phyloP scores from a whole-genome alignment of 2,888 invertebrate genomes.

The Mythimna loreyi region DNA sequence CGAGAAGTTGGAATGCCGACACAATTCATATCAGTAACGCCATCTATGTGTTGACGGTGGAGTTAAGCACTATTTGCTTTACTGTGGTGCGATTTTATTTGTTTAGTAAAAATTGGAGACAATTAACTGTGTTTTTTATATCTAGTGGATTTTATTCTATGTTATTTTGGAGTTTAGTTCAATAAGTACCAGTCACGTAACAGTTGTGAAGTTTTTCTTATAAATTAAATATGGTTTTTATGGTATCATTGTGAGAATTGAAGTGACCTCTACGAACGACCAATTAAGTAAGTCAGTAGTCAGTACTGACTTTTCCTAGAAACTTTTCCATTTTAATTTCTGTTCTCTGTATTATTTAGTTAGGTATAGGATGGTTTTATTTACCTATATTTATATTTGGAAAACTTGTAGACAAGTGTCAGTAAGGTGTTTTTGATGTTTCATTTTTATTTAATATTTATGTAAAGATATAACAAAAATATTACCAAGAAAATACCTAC shows the following conservation, averaged over 20 bases:
- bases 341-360: background rate
- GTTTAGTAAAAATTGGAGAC: background rate
- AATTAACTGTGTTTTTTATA: background rate
- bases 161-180: background rate
- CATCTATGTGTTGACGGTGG: conserved; percentile 53
- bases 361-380: background rate
- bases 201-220: background rate
- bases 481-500: too few species aligned
- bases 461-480: too few species aligned
- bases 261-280: background rate
- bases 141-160: background rate
- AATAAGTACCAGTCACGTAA: too few species aligned
- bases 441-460: too few species aligned
- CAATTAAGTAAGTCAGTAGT: background rate
- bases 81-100: background rate
- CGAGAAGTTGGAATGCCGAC: conserved; percentile 38
- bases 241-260: background rate
- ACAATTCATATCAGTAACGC: conserved; percentile 50
- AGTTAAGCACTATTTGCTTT: conserved; percentile 18
- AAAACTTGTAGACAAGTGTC: too few species aligned
- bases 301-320: background rate
- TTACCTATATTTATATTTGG: too few species aligned
- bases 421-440: too few species aligned
- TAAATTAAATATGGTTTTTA: background rate
- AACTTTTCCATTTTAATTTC: conserved; percentile 3